Percentiles rank a stretch among this genome's conserved stretches.
phyloP scores from a whole-genome alignment of 2,888 invertebrate genomes.

The Synergus umbraculus region DNA sequence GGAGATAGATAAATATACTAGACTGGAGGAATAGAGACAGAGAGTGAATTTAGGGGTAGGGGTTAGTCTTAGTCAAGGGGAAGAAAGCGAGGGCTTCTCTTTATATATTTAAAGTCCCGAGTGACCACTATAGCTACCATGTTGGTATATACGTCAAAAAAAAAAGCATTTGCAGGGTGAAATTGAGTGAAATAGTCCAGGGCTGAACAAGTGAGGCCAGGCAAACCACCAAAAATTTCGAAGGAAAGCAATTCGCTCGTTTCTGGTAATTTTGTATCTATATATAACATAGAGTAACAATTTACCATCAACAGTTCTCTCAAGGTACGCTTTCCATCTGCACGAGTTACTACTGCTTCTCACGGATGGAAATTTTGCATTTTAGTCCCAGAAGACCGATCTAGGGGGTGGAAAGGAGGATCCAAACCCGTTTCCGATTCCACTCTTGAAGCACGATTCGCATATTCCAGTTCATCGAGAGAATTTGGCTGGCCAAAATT shows the following conservation, averaged over 20 bases:
- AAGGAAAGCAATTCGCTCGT: neutral
- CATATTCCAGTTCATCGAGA: slow-evolving; percentile 29
- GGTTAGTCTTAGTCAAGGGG: slow-evolving; percentile 29
- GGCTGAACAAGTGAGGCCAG: neutral
- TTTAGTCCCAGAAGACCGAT: slow-evolving; percentile 36
- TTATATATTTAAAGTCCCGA: slow-evolving; percentile 49
- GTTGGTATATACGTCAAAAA: neutral
- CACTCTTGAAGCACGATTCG: slow-evolving; percentile 7
- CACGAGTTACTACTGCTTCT: slow-evolving; percentile 9
- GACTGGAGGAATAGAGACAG: slow-evolving; percentile 37
- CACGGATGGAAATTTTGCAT: slow-evolving; percentile 26
- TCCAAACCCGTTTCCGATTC: slow-evolving; percentile 30
- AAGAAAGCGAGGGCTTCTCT: slow-evolving; percentile 32
- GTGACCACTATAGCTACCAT: slow-evolving; percentile 35
- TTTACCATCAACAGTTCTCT: neutral
- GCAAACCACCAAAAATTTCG: neutral
- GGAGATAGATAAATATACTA: slow-evolving; percentile 42
- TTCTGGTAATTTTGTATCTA: neutral
- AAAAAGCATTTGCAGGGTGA: neutral
- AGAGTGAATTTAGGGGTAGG: slow-evolving; percentile 44
- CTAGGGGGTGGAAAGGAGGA: slow-evolving; percentile 9
- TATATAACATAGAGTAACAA: neutral
- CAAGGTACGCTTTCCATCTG: neutral
- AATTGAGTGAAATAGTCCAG: neutral
- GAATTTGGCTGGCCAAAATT: slow-evolving; percentile 31